Evolutionary conservation across 2,888 invertebrate species (phyloP).

Genomic region (Drosophila fulvimacula): DNA sequence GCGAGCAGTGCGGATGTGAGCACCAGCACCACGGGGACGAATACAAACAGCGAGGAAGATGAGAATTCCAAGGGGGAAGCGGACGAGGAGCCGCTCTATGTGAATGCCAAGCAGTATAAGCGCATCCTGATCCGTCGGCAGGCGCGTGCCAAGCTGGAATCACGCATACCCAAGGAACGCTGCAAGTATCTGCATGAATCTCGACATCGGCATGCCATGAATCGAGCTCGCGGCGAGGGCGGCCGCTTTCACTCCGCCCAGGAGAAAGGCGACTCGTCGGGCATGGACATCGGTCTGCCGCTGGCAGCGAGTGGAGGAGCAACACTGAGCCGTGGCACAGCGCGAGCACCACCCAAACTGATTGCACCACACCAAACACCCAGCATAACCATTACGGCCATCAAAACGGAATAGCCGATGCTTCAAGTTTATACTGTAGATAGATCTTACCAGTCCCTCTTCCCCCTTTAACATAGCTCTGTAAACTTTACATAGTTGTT

Average conservation of each 20-base stretch:
- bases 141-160: constrained; percentile 97
- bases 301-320: constrained; percentile 62
- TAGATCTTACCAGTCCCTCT: constrained; percentile 28
- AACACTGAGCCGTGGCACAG: constrained; percentile 63
- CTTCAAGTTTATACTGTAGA: constrained; percentile 47
- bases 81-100: constrained; percentile 98
- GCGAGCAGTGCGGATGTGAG: constrained; percentile 55
- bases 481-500: constrained; percentile 15
- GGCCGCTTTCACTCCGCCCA: constrained; percentile 95
- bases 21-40: constrained; percentile 69
- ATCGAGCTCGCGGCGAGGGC: constrained; percentile 97
- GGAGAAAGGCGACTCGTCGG: constrained; percentile 71
- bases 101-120: constrained; percentile 99
- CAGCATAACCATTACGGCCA: constrained; percentile 84
- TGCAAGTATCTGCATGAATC: constrained; percentile 99
- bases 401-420: constrained; percentile 73
- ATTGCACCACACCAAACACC: constrained; percentile 84
- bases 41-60: constrained; percentile 76
- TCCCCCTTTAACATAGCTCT: constrained; percentile 10
- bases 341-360: constrained; percentile 82
- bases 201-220: constrained; percentile 98
- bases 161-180: constrained; percentile 98
- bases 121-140: constrained; percentile 97
- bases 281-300: constrained; percentile 51
- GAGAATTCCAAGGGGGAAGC: constrained; percentile 80